These are phyloP conservation scores for Anoplius nigerrimus DNA, from an alignment of 2,888 invertebrate genomes.

Conservation along the genomic window DNA sequence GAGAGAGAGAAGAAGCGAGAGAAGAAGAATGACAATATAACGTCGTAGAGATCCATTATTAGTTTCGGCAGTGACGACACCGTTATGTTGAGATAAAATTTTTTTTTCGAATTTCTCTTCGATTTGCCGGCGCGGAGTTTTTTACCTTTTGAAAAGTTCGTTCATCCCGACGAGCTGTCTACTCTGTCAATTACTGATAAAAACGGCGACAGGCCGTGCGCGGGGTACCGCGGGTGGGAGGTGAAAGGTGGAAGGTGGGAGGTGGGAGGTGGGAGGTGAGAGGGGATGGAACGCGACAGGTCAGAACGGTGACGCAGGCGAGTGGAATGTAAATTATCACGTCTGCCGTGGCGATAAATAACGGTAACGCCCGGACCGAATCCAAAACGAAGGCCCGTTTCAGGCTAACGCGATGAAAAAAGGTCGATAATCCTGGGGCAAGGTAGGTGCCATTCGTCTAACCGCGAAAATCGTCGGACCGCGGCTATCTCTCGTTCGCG, in stretches of 20 bases:
- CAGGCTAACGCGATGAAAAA: constrained; percentile 14
- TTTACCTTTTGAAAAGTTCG: constrained; percentile 33
- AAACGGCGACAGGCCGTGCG: constrained; percentile 45
- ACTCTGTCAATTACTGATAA: constrained; percentile 62
- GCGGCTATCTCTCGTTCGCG: not conserved
- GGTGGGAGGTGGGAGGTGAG: too few species aligned
- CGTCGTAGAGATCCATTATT: too few species aligned
- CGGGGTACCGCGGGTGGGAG: constrained; percentile 6
- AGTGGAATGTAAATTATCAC: constrained; percentile 51
- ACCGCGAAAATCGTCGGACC: constrained; percentile 20
- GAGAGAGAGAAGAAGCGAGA: too few species aligned
- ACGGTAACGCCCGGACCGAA: constrained; percentile 29
- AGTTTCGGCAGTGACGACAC: too few species aligned
- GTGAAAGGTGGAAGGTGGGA: too few species aligned
- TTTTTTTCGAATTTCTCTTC: not conserved
- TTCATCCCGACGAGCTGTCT: constrained; percentile 39
- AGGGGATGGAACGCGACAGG: constrained; percentile 17
- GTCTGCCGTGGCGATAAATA: constrained; percentile 48
- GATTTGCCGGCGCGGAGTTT: constrained; percentile 15
- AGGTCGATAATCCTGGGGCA: constrained; percentile 19
- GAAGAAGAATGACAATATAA: too few species aligned
- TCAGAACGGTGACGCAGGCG: constrained; percentile 25
- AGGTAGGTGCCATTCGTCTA: constrained; percentile 16
- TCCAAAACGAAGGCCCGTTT: constrained; percentile 27
- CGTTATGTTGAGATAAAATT: not conserved